A percentile compares a stretch with the other conserved stretches of the same genome.
These are phyloP conservation scores for Indri indri DNA, from an alignment of 2,113 vertebrate species.

Conservation along the genomic window DNA sequence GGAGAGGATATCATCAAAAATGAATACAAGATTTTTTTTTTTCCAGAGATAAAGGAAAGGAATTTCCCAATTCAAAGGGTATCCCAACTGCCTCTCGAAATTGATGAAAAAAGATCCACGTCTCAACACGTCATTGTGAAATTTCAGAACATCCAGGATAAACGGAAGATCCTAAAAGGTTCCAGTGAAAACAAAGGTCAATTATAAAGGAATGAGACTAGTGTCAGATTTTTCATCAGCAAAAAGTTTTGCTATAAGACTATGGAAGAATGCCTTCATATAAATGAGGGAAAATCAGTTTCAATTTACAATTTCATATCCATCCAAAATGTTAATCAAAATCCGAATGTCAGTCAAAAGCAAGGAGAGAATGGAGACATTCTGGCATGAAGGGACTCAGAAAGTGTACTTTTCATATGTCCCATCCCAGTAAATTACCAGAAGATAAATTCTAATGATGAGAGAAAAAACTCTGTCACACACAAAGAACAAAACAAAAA, in stretches of 20 bases:
- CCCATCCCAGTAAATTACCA: neutral
- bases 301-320: neutral
- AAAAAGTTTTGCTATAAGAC: neutral
- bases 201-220: slow-evolving; percentile 15
- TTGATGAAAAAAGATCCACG: neutral
- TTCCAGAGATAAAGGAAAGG: neutral
- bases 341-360: slow-evolving; percentile 24
- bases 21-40: neutral
- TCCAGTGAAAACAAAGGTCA: neutral
- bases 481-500: slow-evolving; percentile 12
- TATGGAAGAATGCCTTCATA: neutral
- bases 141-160: slow-evolving; percentile 1
- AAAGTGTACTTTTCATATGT: neutral
- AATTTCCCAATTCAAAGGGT: neutral
- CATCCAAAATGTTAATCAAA: neutral
- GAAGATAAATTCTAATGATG: neutral
- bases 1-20: neutral
- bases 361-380: neutral
- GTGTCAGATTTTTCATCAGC: slow-evolving; percentile 9
- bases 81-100: neutral
- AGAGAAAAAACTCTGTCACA: neutral
- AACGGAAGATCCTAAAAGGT: neutral
- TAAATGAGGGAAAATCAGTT: neutral
- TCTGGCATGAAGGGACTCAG: neutral
- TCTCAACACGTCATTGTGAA: slow-evolving; percentile 19